phyloP scores from a whole-genome alignment of 1,140 invertebrate genomes.

The Sinella curviseta region DNA sequence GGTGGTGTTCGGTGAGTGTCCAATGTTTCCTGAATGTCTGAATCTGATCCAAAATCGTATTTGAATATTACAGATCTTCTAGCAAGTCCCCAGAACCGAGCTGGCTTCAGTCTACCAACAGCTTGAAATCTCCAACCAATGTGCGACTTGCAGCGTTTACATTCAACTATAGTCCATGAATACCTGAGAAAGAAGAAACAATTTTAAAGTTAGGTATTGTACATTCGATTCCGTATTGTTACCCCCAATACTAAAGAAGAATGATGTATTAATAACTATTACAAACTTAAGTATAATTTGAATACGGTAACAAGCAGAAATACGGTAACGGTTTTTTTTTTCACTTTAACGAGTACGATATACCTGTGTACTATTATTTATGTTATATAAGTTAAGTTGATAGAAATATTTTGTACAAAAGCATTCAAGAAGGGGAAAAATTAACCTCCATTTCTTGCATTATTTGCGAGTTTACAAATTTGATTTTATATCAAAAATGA shows the following conservation, averaged over 20 bases:
- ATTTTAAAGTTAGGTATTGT: background rate
- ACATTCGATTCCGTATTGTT: too few species aligned
- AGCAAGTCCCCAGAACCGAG: constrained; percentile 71
- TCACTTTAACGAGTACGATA: background rate
- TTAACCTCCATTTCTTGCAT: too few species aligned
- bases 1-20: background rate
- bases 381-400: too few species aligned
- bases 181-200: constrained; percentile 61
- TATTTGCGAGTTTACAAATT: too few species aligned
- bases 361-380: constrained; percentile 9
- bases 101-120: constrained; percentile 63
- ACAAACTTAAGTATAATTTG: too few species aligned
- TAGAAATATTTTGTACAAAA: too few species aligned
- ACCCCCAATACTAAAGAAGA: background rate
- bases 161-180: constrained; percentile 75
- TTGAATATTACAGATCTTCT: constrained; percentile 38
- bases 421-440: too few species aligned
- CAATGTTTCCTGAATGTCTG: background rate
- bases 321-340: background rate
- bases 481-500: too few species aligned
- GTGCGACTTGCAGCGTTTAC: constrained; percentile 66
- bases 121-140: constrained; percentile 79
- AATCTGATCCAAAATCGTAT: constrained; percentile 16
- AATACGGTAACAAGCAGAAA: too few species aligned
- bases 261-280: background rate